Conservation (phyloP, 2,113 vertebrate genomes). For the Clinocottus analis region DNA sequence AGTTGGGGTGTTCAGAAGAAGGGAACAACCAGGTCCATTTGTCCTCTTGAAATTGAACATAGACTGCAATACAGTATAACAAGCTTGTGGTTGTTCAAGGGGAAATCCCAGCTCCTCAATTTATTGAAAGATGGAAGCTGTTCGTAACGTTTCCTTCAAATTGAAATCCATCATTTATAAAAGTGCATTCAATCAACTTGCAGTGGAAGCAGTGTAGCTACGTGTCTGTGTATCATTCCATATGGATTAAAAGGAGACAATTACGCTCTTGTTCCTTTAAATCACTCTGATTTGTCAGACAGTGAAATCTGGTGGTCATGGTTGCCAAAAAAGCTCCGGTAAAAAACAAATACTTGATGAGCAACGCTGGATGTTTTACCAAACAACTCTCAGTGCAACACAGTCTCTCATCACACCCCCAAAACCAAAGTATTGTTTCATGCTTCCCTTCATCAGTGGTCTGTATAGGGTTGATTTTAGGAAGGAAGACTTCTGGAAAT, state of each 20-base stretch:
- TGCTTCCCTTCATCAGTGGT: background rate
- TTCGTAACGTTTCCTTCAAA: background rate
- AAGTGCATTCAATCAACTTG: background rate
- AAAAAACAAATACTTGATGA: background rate
- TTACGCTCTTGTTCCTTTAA: background rate
- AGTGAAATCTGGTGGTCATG: background rate
- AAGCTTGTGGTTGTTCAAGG: constrained; percentile 16
- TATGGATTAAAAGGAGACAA: background rate
- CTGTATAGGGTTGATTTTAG: background rate
- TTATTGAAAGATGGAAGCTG: constrained; percentile 4
- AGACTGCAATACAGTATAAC: constrained; percentile 35
- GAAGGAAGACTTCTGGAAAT: background rate
- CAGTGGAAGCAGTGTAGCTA: background rate
- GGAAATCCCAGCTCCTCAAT: background rate
- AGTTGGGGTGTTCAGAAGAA: constrained; percentile 51
- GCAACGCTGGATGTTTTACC: background rate
- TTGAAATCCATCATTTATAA: background rate
- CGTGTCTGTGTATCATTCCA: background rate
- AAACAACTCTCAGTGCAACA: background rate
- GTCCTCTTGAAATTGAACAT: constrained; percentile 57
- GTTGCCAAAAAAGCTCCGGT: background rate
- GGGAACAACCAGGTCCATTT: constrained; percentile 51
- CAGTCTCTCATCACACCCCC: background rate
- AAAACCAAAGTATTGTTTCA: background rate
- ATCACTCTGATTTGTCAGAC: background rate